phyloP scores from a whole-genome alignment of 2,113 vertebrate genomes.

The Chlorodrepanis virens region DNA sequence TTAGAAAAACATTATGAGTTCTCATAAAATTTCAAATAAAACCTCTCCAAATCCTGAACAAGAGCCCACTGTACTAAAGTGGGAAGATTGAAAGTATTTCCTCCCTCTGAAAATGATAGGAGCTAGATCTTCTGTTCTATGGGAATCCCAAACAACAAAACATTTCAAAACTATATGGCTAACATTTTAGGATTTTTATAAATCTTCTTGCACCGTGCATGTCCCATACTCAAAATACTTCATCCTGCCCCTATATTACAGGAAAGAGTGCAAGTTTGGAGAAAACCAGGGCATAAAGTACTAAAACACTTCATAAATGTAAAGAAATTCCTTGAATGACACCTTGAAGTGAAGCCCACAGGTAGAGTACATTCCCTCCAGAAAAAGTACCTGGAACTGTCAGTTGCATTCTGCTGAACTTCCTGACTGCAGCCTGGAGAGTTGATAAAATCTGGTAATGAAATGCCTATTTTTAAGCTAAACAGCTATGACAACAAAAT shows the following conservation, averaged over 20 bases:
- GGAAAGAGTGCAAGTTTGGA: not conserved
- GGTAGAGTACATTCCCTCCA: not conserved
- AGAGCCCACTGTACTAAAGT: not conserved
- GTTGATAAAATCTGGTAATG: not conserved
- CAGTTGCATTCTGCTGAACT: conserved; percentile 7
- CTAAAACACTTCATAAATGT: not conserved
- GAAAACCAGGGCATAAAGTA: not conserved
- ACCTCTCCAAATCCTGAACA: not conserved
- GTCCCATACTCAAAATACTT: not conserved
- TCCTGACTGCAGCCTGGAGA: not conserved
- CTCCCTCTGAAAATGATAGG: not conserved
- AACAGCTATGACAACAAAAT: not conserved
- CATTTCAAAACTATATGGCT: not conserved
- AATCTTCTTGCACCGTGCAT: not conserved
- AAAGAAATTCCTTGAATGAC: not conserved
- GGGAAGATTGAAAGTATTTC: not conserved
- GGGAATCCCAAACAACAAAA: not conserved
- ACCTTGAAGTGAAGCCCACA: not conserved
- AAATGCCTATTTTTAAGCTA: not conserved
- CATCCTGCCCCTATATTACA: not conserved
- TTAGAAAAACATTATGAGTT: not conserved
- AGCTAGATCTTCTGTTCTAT: not conserved
- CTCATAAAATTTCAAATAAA: not conserved
- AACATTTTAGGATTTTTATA: not conserved
- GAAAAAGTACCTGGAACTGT: not conserved